These are phyloP conservation scores for Agrochola lota DNA, from an alignment of 2,888 invertebrate genomes.

Conservation along the genomic window DNA sequence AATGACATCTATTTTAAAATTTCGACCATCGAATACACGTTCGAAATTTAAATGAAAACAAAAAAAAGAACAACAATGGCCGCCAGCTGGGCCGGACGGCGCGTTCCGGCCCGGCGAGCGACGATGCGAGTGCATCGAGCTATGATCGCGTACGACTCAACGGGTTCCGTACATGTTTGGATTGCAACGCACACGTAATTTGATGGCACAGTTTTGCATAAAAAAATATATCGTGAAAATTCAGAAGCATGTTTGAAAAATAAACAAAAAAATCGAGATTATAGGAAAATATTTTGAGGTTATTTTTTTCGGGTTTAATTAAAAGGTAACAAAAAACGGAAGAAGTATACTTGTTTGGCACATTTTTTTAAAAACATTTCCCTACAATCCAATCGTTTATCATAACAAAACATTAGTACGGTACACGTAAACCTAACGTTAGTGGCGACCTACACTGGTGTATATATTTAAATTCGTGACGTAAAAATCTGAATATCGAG, in stretches of 20 bases:
- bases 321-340: slow-evolving; percentile 9
- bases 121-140: slow-evolving; percentile 75
- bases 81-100: slow-evolving; percentile 73
- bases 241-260: slow-evolving; percentile 20
- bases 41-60: slow-evolving; percentile 66
- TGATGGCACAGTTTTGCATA: slow-evolving; percentile 45
- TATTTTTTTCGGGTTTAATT: slow-evolving; percentile 13
- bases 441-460: slow-evolving; percentile 32
- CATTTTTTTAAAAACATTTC: not conserved
- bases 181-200: slow-evolving; percentile 55
- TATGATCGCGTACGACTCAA: slow-evolving; percentile 69
- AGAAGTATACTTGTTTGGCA: not conserved
- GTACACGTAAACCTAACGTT: slow-evolving; percentile 29
- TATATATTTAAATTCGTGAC: slow-evolving; percentile 55
- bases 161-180: slow-evolving; percentile 56
- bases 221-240: slow-evolving; percentile 26
- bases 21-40: slow-evolving; percentile 62
- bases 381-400: not conserved
- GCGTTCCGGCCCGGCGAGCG: slow-evolving; percentile 76
- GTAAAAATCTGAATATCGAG: slow-evolving; percentile 64
- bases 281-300: slow-evolving; percentile 18
- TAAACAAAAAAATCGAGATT: slow-evolving; percentile 2
- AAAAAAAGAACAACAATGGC: slow-evolving; percentile 61
- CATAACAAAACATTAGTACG: slow-evolving; percentile 27
- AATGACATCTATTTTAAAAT: slow-evolving; percentile 59